Conservation (phyloP, 2,888 invertebrate species). For the Noctuana brunneofusca region DNA sequence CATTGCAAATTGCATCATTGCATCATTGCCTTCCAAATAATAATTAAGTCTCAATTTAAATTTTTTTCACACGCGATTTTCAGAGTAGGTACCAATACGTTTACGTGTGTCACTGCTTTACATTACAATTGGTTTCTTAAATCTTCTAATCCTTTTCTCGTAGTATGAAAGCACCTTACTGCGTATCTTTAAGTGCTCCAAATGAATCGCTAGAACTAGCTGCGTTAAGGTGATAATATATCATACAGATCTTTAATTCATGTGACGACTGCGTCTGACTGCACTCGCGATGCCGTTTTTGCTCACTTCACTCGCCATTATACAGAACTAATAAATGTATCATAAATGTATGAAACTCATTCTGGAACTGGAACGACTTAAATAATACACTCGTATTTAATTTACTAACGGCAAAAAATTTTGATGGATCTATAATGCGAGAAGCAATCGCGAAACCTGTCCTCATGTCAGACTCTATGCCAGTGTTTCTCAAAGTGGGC, state of each 20-base stretch:
- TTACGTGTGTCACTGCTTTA: no score
- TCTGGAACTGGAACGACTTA: conserved; percentile 30
- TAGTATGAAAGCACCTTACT: conserved; percentile 10
- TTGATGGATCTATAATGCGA: conserved; percentile 36
- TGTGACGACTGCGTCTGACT: conserved; percentile 65
- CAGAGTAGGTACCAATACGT: no score
- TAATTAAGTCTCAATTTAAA: no score
- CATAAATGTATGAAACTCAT: conserved; percentile 50
- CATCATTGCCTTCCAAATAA: no score
- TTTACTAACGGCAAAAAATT: conserved; percentile 32
- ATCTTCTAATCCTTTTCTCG: no score
- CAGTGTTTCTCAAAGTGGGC: no score
- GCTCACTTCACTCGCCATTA: conserved; percentile 52
- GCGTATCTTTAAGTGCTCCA: conserved; percentile 27
- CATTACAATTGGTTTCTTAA: no score
- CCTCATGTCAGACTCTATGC: conserved; percentile 34
- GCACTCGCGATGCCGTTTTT: conserved; percentile 53
- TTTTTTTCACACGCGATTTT: no score
- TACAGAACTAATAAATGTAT: conserved; percentile 56
- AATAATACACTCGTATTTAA: conserved; percentile 31
- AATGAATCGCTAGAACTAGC: conserved; percentile 37
- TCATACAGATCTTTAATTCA: conserved; percentile 74
- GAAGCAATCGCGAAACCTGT: conserved; percentile 35
- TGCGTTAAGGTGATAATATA: conserved; percentile 62
- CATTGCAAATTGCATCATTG: no score